A percentile compares a stretch with the other conserved stretches of the same genome.
phyloP scores from a whole-genome alignment of 2,888 invertebrate genomes.

The Stenodema calcarata region DNA sequence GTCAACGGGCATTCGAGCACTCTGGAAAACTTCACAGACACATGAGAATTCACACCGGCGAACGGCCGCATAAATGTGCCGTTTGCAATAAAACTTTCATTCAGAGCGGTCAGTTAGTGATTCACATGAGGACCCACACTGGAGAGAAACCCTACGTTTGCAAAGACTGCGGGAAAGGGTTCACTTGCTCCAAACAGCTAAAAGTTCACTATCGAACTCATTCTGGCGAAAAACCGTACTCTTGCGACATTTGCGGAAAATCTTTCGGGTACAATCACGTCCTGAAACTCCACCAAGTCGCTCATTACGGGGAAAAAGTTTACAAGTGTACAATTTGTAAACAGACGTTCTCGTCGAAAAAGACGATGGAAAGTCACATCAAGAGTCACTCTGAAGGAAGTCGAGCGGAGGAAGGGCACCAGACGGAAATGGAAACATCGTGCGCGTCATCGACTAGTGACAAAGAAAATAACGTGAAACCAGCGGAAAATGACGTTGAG shows the following conservation, averaged over 20 bases:
- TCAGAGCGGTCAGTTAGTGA: constrained; percentile 88
- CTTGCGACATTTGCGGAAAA: constrained; percentile 88
- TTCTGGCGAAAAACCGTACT: constrained; percentile 89
- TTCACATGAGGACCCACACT: constrained; percentile 89
- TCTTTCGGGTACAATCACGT: constrained; percentile 93
- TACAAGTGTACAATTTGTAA: constrained; percentile 92
- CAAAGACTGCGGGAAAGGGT: constrained; percentile 84
- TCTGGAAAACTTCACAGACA: constrained; percentile 89
- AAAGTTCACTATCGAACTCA: constrained; percentile 91
- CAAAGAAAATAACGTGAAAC: constrained; percentile 64
- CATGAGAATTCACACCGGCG: constrained; percentile 89
- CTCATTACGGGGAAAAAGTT: constrained; percentile 89
- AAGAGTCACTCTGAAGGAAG: constrained; percentile 72
- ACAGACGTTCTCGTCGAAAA: constrained; percentile 88
- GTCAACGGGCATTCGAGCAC: constrained; percentile 87
- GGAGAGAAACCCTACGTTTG: constrained; percentile 85
- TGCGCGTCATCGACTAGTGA: constrained; percentile 60
- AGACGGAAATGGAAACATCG: constrained; percentile 57
- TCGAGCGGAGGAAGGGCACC: constrained; percentile 50
- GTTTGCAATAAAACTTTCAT: constrained; percentile 90
- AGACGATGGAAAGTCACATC: constrained; percentile 89
- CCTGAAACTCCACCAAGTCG: constrained; percentile 84
- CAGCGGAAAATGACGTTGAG: constrained; percentile 50
- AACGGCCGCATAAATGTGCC: constrained; percentile 86
- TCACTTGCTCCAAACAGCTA: constrained; percentile 89